A percentile compares a stretch with the other conserved stretches of the same genome.
phyloP scores from a whole-genome alignment of 2,797 vertebrate genomes.

The Lagocephalus sceleratus region DNA sequence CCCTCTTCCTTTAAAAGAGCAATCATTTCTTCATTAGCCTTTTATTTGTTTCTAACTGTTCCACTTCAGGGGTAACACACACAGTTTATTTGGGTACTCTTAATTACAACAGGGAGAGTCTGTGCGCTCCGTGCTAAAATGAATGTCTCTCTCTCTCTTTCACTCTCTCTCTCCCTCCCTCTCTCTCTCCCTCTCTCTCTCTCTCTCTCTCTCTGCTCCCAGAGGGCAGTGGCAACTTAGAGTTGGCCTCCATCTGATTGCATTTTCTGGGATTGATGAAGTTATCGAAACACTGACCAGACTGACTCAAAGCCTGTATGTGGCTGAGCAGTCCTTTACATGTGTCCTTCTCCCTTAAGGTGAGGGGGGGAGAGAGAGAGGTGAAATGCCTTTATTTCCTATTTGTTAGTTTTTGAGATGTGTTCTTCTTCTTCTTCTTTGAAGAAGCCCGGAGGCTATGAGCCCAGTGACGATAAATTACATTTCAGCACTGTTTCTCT shows the following conservation, averaged over 20 bases:
- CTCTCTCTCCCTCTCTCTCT: slow-evolving; percentile 36
- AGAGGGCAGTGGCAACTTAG: slow-evolving; percentile 70
- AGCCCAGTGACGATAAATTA: slow-evolving; percentile 67
- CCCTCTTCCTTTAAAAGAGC: slow-evolving; percentile 61
- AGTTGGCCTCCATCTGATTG: slow-evolving; percentile 76
- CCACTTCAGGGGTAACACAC: slow-evolving; percentile 76
- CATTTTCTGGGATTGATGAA: slow-evolving; percentile 76
- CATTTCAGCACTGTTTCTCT: slow-evolving; percentile 64
- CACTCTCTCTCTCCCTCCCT: slow-evolving; percentile 38
- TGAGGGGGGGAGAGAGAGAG: slow-evolving; percentile 60
- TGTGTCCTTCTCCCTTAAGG: slow-evolving; percentile 65
- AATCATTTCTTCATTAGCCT: slow-evolving; percentile 85
- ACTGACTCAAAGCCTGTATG: slow-evolving; percentile 58
- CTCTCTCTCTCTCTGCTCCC: slow-evolving; percentile 62
- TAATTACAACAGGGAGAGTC: slow-evolving; percentile 82
- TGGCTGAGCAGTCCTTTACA: slow-evolving; percentile 73
- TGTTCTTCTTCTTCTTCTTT: slow-evolving; percentile 25
- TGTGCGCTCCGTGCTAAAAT: slow-evolving; percentile 65
- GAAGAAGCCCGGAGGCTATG: slow-evolving; percentile 46
- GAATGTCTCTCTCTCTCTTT: slow-evolving; percentile 53
- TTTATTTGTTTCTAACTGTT: slow-evolving; percentile 80
- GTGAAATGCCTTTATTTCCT: slow-evolving; percentile 67
- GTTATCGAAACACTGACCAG: slow-evolving; percentile 74
- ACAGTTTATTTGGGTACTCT: slow-evolving; percentile 83
- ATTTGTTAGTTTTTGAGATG: slow-evolving; percentile 62